phyloP scores from a whole-genome alignment of 2,888 invertebrate species.

The Acleris cristana region DNA sequence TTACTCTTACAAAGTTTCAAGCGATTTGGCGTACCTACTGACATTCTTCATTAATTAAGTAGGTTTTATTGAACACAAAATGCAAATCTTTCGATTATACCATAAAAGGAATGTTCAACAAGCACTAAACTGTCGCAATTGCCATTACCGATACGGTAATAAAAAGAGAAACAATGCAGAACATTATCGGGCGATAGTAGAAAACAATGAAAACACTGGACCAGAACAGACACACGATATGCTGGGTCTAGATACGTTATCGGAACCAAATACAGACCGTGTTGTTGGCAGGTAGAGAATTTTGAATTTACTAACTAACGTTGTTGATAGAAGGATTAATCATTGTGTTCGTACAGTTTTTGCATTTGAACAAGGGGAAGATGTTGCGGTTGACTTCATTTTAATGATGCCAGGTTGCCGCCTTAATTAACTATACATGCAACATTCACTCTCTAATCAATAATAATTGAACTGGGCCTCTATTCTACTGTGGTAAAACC shows the following conservation, averaged over 20 bases:
- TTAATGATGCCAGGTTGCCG: too few relatives aligned
- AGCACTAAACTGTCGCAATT: slow-evolving; percentile 31
- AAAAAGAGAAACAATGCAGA: slow-evolving; percentile 41
- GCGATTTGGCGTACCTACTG: too few relatives aligned
- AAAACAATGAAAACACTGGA: slow-evolving; percentile 51
- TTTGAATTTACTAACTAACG: slow-evolving; percentile 5
- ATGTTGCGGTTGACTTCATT: too few relatives aligned
- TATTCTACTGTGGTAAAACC: too few relatives aligned
- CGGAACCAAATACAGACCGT: slow-evolving; percentile 41
- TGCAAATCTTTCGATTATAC: slow-evolving; percentile 5
- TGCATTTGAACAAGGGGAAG: too few relatives aligned
- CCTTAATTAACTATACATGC: too few relatives aligned
- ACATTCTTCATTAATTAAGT: too few relatives aligned
- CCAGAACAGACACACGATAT: slow-evolving; percentile 56
- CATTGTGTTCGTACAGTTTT: too few relatives aligned
- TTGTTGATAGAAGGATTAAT: neutral
- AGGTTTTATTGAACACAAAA: neutral
- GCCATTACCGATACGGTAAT: slow-evolving; percentile 31
- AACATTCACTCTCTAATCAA: too few relatives aligned
- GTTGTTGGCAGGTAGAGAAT: slow-evolving; percentile 35
- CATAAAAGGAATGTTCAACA: slow-evolving; percentile 25
- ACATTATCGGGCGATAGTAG: slow-evolving; percentile 42
- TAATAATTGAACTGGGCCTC: too few relatives aligned
- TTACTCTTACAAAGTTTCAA: too few relatives aligned
- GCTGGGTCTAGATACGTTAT: slow-evolving; percentile 52